Evolutionary conservation across 2,113 vertebrate genomes (phyloP).

Genomic region (Gallinago undulata): DNA sequence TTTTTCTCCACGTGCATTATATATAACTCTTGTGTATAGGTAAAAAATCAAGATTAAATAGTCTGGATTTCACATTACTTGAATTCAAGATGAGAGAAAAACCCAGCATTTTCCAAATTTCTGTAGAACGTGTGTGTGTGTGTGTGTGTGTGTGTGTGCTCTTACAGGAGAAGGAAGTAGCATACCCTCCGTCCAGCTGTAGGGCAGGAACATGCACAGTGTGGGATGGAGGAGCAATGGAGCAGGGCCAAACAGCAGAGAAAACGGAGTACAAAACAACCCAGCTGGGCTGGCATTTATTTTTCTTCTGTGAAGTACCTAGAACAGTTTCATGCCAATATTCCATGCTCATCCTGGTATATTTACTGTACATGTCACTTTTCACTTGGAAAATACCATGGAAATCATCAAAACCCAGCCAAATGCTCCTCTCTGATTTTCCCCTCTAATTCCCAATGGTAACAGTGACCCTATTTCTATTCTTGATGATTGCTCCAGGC

Average conservation of each 20-base stretch:
- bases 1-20: neutral
- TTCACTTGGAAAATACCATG: neutral
- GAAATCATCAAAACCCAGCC: neutral
- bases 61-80: slow-evolving; percentile 23
- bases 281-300: neutral
- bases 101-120: neutral
- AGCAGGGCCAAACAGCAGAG: neutral
- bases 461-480: neutral
- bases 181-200: neutral
- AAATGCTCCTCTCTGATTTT: neutral
- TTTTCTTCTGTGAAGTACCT: neutral
- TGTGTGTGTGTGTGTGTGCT: too few relatives aligned
- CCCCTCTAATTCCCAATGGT: neutral
- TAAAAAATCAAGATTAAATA: neutral
- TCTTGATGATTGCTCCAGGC: neutral
- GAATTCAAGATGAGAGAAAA: neutral
- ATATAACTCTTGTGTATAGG: neutral
- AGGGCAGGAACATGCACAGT: neutral
- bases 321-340: neutral
- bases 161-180: slow-evolving; percentile 1
- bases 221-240: neutral
- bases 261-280: neutral
- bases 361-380: neutral
- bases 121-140: neutral
- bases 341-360: neutral